Conservation (phyloP, 2,797 vertebrate species). For the Discoglossus pictus region DNA sequence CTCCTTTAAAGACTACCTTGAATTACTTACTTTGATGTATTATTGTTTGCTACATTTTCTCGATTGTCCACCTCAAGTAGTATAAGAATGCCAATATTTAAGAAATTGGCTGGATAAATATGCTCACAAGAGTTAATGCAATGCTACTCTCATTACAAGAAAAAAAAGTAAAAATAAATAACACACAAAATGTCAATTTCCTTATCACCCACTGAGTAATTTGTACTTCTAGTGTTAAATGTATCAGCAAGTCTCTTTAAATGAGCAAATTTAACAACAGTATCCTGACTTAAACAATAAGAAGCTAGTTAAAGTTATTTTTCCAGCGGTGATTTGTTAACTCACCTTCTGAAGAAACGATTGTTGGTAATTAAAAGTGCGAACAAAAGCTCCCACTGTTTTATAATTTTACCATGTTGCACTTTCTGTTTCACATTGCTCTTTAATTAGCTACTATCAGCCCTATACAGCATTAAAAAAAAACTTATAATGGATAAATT, state of each 20-base stretch:
- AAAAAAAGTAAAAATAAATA: constrained; percentile 44
- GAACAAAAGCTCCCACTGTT: constrained; percentile 37
- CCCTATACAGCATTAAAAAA: constrained; percentile 17
- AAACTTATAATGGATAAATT: constrained; percentile 25
- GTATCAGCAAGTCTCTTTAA: constrained; percentile 46
- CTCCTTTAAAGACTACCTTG: too few relatives aligned
- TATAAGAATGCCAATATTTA: too few relatives aligned
- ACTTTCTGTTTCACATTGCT: constrained; percentile 34
- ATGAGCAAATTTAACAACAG: constrained; percentile 49
- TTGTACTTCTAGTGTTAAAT: constrained; percentile 47
- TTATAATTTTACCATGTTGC: constrained; percentile 42
- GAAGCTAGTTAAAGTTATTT: constrained; percentile 41
- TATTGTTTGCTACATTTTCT: too few relatives aligned
- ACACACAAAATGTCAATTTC: constrained; percentile 28
- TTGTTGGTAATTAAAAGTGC: constrained; percentile 45
- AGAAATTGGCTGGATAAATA: too few relatives aligned
- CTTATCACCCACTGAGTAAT: constrained; percentile 36
- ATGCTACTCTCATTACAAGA: constrained; percentile 17
- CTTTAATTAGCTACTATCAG: constrained; percentile 41
- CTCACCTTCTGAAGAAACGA: constrained; percentile 44
- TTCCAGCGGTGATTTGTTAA: constrained; percentile 46
- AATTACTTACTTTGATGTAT: too few relatives aligned
- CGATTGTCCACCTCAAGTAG: too few relatives aligned
- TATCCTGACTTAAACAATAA: constrained; percentile 41
- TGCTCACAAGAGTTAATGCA: too few relatives aligned